Percentiles rank a stretch among this genome's conserved stretches.
phyloP scores from a whole-genome alignment of 2,797 vertebrate genomes.

The Aselliscus stoliczkanus region DNA sequence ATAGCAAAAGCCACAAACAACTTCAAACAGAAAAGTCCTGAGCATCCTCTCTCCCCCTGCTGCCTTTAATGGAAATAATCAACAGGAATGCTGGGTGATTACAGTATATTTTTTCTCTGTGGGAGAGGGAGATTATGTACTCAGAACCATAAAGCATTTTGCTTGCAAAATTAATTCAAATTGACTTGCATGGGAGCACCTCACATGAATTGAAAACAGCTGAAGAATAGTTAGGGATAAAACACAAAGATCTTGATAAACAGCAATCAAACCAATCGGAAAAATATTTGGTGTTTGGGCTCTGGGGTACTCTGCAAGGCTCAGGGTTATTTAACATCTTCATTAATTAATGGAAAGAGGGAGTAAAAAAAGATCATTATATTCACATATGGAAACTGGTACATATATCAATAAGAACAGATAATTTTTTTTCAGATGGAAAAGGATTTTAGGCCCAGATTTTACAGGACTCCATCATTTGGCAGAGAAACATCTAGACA shows the following conservation, averaged over 20 bases:
- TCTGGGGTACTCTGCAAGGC: not conserved
- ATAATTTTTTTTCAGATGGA: not conserved
- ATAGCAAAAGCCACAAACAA: conserved; percentile 16
- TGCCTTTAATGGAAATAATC: conserved; percentile 72
- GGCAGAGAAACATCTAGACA: not conserved
- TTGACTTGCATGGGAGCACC: conserved; percentile 61
- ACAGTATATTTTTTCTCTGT: conserved; percentile 66
- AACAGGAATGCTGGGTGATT: conserved; percentile 70
- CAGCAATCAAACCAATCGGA: conserved; percentile 55
- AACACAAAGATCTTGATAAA: conserved; percentile 26
- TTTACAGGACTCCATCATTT: not conserved
- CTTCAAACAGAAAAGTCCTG: conserved; percentile 19
- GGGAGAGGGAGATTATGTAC: conserved; percentile 70
- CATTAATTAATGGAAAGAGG: conserved; percentile 44
- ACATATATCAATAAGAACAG: not conserved
- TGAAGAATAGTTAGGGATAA: conserved; percentile 10
- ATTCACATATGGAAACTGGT: not conserved
- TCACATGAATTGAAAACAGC: conserved; percentile 68
- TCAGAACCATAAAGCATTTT: conserved; percentile 71
- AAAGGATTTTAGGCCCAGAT: not conserved
- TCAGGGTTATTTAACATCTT: conserved; percentile 36
- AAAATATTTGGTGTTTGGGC: conserved; percentile 31
- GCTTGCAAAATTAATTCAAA: conserved; percentile 74
- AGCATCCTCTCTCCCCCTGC: conserved; percentile 43
- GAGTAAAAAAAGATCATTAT: not conserved